A percentile compares a stretch with the other conserved stretches of the same genome.
Conservation (phyloP, 2,113 vertebrate species). For the Rhynchopsitta pachyrhyncha region DNA sequence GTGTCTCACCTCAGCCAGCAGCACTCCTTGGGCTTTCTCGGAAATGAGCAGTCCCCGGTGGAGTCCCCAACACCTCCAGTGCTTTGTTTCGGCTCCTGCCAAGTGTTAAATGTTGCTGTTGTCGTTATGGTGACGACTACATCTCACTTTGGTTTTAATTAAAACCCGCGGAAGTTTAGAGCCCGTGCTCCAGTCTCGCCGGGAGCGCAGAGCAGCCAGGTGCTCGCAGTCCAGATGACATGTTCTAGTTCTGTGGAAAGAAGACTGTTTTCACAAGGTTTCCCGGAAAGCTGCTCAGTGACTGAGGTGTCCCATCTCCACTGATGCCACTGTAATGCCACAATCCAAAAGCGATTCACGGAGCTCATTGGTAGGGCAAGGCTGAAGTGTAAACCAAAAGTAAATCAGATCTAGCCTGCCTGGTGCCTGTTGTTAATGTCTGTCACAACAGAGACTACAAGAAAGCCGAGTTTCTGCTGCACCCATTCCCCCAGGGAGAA, state of each 20-base stretch:
- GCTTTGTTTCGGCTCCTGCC: slow-evolving; percentile 1
- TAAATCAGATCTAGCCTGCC: neutral
- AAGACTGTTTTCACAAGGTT: neutral
- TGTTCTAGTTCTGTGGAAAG: neutral
- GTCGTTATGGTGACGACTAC: neutral
- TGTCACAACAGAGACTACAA: neutral
- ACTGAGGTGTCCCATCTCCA: neutral
- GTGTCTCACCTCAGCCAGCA: neutral
- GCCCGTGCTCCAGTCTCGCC: neutral
- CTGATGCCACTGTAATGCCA: neutral
- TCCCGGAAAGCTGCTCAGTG: neutral
- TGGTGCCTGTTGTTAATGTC: neutral
- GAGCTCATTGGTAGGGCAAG: neutral
- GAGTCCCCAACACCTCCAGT: slow-evolving; percentile 16
- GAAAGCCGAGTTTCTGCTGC: neutral
- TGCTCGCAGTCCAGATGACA: neutral
- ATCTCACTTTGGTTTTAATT: slow-evolving; percentile 42
- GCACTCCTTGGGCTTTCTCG: neutral
- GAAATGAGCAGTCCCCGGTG: neutral
- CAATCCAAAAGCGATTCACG: neutral
- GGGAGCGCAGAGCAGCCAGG: neutral
- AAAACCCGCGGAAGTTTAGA: neutral
- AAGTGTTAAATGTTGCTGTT: slow-evolving; percentile 16
- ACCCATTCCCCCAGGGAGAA: neutral
- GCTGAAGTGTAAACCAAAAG: neutral